phyloP scores from a whole-genome alignment of 2,888 invertebrate genomes.

The Microplitis manilae region DNA sequence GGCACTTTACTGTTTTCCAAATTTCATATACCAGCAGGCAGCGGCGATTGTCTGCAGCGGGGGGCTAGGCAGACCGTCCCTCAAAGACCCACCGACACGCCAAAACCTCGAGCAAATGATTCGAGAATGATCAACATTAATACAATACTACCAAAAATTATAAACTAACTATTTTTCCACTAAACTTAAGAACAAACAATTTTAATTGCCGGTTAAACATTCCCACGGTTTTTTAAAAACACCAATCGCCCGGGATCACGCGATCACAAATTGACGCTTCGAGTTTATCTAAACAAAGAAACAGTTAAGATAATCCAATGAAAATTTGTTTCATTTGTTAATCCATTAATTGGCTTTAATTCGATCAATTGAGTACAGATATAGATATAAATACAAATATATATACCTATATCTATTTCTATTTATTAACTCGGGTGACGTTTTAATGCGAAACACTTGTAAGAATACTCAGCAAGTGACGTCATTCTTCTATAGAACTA shows the following conservation, averaged over 20 bases:
- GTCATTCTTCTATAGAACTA: conserved; percentile 57
- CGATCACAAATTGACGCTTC: conserved; percentile 49
- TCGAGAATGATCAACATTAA: background rate
- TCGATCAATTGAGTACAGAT: conserved; percentile 65
- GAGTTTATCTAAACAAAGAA: conserved; percentile 44
- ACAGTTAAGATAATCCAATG: background rate
- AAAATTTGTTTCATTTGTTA: background rate
- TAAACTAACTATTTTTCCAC: background rate
- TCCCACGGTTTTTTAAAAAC: background rate
- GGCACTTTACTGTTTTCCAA: conserved; percentile 66
- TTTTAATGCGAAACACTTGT: conserved; percentile 71
- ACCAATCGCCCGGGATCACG: conserved; percentile 42
- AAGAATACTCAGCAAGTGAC: conserved; percentile 66
- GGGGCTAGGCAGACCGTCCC: conserved; percentile 37
- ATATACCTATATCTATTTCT: too few species aligned
- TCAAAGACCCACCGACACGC: conserved; percentile 28
- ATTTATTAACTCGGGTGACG: conserved; percentile 24
- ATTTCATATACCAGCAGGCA: conserved; percentile 62
- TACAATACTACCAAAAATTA: background rate
- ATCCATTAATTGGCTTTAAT: conserved; percentile 58
- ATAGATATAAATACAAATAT: conserved; percentile 2
- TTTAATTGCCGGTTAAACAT: background rate
- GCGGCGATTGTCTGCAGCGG: conserved; percentile 61
- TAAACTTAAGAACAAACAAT: background rate
- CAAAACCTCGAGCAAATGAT: conserved; percentile 9